Base-by-base conservation (phyloP, 2,888 invertebrate species). In the Hirtodrosophila duncani region DNA sequence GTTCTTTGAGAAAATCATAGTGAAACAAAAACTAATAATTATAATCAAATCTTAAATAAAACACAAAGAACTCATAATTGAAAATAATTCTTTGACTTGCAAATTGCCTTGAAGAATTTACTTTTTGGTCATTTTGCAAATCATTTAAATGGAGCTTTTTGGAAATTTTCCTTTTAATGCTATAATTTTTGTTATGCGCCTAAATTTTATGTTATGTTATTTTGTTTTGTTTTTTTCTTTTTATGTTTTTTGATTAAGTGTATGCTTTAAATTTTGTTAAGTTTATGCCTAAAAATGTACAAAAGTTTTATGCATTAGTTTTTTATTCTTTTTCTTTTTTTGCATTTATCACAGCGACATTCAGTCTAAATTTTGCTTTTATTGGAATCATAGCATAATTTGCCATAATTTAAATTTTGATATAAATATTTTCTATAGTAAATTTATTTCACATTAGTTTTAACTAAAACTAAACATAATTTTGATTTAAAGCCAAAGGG, bases 281-380 rank as follows among this genome's bases (percentile, higher is more conserved):
- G 49, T 63, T 57, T 50, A 67, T 74, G 77, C 72, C 82, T 75
- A 81, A 79, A 72, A 72, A 81, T 81, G 67, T 84, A 84, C 84
- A 84, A 84, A 84, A 82, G 83, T 82, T 84, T 84, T 82, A 82
- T 72, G 63, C 31, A 31, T 57, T 43, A 23, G 33, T 44, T 51
- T 20, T 46, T 13, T 38, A 24, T 21, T 56, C 53, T 42, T 42
- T 23, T 34, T 42, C 18, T 27, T 44, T 24, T 37, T 11, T 72
- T 79, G 71, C 78, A 71, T 83, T 72, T 84, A 84, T 84, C 84
- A 84, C 84, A 84, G 84, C 77, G 84, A 84, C 84, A 84, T 84
- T 84, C 84, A 84, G 84, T 84, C 84, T 84, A 84, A 84, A 69
- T 79, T 81, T 82, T 83, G 83, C 84, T 83, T 84, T 84, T 78